Evolutionary conservation across 1,140 invertebrate genomes (phyloP), one percentile per base, ranked within the genome.

Genomic region (Drosophila ananassae): DNA sequence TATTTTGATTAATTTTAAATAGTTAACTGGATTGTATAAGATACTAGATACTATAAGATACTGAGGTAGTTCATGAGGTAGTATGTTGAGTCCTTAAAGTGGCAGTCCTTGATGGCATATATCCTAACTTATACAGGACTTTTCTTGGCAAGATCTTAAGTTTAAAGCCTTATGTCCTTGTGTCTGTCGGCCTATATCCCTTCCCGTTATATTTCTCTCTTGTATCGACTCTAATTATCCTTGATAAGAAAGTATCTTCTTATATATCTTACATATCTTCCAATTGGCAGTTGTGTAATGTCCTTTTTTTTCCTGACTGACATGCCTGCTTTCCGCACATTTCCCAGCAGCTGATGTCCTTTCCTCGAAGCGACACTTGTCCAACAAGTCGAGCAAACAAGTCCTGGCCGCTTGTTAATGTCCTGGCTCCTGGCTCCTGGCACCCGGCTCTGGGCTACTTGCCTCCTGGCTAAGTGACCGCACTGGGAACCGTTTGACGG

Each of bases 391-490:
- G 28, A 21, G 13, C 41, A 21, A 13, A 52, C 50, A 52, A 34
- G 50, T 52, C 50, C 50, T 34, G 30, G 28, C 28, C 28, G 50
- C 28, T 52, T 37, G 30, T 34, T 53, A 34, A 22, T 53, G 30
- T 53, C 51, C 51, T 34, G 50, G 30, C 30, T 53, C 51, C 51
- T 34, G 50, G 30, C 30, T 50, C 13, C 24, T 52, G 21, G 50
- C 28, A 17, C 17, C 51, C 34, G 50, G 30, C 30, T 53, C 9
- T 30, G 9, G 44, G 24, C 24, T 50, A 28, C 24, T 52, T 32
- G 50, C 28, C 10, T 32, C 17, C 44, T 28, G 68, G 68, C 57
- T 60, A 72, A 59, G 64, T 69, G 66, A 69, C 66, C 66, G 63
- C 46, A 58, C 46, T 0, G 52, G 68, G 53, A 58, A 25, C 28